Conservation (phyloP, 2,113 vertebrate species). For the Phodopus roborovskii region DNA sequence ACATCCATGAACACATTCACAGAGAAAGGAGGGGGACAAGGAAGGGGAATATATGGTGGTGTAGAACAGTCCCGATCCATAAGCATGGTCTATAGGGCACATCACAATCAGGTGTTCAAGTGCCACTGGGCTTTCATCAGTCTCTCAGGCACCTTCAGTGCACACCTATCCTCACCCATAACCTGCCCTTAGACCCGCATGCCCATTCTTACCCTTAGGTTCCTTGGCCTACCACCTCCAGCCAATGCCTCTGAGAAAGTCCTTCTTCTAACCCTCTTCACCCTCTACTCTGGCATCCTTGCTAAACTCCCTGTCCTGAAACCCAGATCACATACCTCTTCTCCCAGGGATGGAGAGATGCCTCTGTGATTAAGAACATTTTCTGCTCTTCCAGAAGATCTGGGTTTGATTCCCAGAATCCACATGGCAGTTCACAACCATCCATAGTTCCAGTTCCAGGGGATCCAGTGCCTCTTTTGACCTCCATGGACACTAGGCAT, state of each 20-base stretch:
- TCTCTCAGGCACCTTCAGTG: background rate
- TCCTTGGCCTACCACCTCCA: background rate
- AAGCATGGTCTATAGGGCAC: background rate
- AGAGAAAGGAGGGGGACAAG: background rate
- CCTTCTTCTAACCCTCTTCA: conserved; percentile 2
- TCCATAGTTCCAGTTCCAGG: background rate
- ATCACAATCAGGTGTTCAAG: background rate
- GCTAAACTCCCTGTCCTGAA: background rate
- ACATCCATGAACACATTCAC: background rate
- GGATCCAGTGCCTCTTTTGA: background rate
- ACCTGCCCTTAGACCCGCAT: background rate
- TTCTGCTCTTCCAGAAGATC: background rate
- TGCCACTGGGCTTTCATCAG: background rate
- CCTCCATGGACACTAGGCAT: background rate
- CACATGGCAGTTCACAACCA: background rate
- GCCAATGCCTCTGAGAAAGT: background rate
- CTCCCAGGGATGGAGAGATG: background rate
- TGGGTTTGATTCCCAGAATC: background rate
- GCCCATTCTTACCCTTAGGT: background rate
- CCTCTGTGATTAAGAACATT: background rate
- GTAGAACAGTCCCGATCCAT: background rate
- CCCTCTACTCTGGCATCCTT: background rate
- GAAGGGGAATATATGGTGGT: background rate
- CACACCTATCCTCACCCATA: background rate
- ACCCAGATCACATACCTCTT: background rate